These are phyloP conservation scores for Nomia melanderi DNA, from an alignment of 1,140 invertebrate genomes.

Conservation along the genomic window DNA sequence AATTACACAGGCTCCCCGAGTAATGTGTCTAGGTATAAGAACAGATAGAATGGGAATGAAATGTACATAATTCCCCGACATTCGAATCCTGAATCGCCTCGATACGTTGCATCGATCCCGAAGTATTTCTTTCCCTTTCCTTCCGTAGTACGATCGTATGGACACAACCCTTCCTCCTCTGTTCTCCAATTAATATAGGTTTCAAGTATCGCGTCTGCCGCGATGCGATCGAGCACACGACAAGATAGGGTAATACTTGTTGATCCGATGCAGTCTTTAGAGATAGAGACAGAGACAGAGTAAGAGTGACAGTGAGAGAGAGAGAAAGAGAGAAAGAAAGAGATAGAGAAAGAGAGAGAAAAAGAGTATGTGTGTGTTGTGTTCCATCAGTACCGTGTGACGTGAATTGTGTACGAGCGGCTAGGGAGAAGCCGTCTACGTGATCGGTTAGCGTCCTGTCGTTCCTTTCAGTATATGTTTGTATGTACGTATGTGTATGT, in stretches of 20 bases:
- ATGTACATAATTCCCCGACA: too few relatives aligned
- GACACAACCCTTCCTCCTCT: too few relatives aligned
- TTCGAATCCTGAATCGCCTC: constrained; percentile 6
- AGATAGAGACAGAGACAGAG: constrained; percentile 46
- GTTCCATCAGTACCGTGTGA: constrained; percentile 57
- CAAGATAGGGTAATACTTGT: constrained; percentile 75
- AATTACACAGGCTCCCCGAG: constrained; percentile 1
- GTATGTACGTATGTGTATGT: too few relatives aligned
- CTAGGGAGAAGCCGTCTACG: constrained; percentile 35
- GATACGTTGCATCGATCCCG: constrained; percentile 29
- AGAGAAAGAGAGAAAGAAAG: too few relatives aligned
- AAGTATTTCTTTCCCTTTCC: constrained; percentile 11
- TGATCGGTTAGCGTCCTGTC: constrained; percentile 2
- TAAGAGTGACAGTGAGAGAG: too few relatives aligned
- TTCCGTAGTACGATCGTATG: neutral
- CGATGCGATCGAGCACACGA: constrained; percentile 65
- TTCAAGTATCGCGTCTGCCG: constrained; percentile 41
- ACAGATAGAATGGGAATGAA: constrained; percentile 22
- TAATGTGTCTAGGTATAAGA: constrained; percentile 6
- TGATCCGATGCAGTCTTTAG: constrained; percentile 78
- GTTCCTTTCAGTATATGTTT: constrained; percentile 38
- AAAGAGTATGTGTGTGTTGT: too few relatives aligned
- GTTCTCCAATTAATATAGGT: too few relatives aligned
- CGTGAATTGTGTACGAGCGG: constrained; percentile 24
- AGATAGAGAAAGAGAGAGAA: too few relatives aligned